phyloP scores from a whole-genome alignment of 2,797 vertebrate species.

The Eulemur coronatus region DNA sequence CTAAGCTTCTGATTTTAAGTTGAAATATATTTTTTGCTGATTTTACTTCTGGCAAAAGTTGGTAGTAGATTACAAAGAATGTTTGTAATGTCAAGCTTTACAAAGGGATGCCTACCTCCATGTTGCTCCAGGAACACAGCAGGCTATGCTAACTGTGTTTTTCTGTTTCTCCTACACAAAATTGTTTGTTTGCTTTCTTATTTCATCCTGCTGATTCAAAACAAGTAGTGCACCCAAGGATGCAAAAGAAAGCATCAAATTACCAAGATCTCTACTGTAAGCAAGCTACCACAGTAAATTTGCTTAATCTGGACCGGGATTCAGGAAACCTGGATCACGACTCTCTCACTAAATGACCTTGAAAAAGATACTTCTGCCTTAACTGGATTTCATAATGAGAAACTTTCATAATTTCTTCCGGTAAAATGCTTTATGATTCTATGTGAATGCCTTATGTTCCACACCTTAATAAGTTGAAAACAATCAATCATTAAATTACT shows the following conservation, averaged over 20 bases:
- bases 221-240: background rate
- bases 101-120: background rate
- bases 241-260: background rate
- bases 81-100: background rate
- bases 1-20: background rate
- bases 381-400: background rate
- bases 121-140: background rate
- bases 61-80: background rate
- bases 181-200: background rate
- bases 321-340: background rate
- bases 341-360: background rate
- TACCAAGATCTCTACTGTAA: background rate
- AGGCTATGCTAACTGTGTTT: background rate
- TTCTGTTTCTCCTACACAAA: slow-evolving; percentile 3
- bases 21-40: background rate
- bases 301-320: background rate
- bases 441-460: background rate
- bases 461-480: background rate
- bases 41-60: background rate
- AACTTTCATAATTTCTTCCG: background rate
- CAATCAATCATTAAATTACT: background rate
- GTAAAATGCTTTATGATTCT: background rate
- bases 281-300: background rate
- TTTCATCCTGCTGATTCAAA: slow-evolving; percentile 11
- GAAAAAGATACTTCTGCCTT: background rate